Conservation (phyloP, 2,797 vertebrate genomes). For the Dromococcyx pavoninus region DNA sequence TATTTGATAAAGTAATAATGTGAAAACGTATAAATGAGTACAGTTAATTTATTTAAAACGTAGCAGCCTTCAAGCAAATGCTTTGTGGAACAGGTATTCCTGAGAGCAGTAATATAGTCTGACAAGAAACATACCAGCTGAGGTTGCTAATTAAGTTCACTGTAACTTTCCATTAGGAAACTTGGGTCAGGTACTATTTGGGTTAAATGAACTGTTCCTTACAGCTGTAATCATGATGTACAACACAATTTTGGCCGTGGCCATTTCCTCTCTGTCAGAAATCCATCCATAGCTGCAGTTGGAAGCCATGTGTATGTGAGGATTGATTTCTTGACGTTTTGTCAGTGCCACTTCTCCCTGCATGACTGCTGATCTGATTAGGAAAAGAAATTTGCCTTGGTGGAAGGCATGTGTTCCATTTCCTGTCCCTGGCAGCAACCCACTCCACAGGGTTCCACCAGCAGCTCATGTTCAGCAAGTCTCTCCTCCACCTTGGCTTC, state of each 20-base stretch:
- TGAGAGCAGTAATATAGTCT: background rate
- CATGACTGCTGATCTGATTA: conserved; percentile 67
- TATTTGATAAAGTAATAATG: background rate
- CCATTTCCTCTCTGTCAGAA: conserved; percentile 51
- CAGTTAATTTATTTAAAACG: conserved; percentile 6
- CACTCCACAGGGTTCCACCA: conserved; percentile 39
- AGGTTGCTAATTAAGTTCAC: conserved; percentile 19
- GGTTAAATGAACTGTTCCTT: conserved; percentile 46
- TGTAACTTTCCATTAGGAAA: conserved; percentile 35
- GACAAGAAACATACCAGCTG: background rate
- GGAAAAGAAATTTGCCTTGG: conserved; percentile 53
- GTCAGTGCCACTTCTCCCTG: conserved; percentile 69
- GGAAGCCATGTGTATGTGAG: background rate
- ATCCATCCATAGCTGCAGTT: conserved; percentile 21
- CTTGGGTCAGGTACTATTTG: conserved; percentile 18
- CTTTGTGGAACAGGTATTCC: background rate
- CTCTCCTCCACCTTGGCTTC: background rate
- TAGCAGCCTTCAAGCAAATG: background rate
- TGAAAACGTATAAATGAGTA: background rate
- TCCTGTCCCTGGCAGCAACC: conserved; percentile 65
- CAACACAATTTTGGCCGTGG: conserved; percentile 4
- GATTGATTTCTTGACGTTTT: conserved; percentile 67
- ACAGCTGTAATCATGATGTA: conserved; percentile 43
- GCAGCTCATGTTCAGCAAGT: conserved; percentile 2
- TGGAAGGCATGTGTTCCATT: conserved; percentile 72